Evolutionary conservation across 2,888 invertebrate genomes (phyloP).

Genomic region (Patella depressa): DNA sequence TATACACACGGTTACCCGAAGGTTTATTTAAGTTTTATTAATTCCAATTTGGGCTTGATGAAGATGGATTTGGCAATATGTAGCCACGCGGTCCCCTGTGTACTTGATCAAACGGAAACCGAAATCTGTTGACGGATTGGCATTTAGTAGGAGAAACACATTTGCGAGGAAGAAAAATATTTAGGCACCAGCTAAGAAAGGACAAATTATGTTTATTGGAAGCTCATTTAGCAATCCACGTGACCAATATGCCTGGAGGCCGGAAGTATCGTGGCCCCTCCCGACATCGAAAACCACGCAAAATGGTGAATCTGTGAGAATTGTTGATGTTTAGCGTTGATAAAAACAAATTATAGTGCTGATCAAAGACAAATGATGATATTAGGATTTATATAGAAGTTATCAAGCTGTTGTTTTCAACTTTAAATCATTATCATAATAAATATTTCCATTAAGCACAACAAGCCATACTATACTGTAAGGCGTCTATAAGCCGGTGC

Average conservation of each 20-base stretch:
- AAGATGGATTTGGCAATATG: too few species aligned
- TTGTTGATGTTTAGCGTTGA: not conserved
- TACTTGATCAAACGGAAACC: too few species aligned
- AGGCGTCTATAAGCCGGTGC: too few species aligned
- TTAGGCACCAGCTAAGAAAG: not conserved
- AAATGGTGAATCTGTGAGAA: conserved; percentile 9
- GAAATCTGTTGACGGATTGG: not conserved
- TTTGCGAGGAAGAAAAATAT: conserved; percentile 1
- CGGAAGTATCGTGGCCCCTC: conserved; percentile 1
- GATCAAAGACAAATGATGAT: not conserved
- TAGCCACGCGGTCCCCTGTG: too few species aligned
- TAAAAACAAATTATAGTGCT: not conserved
- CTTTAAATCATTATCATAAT: too few species aligned
- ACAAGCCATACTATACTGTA: too few species aligned
- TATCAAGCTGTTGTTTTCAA: too few species aligned
- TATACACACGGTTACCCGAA: too few species aligned
- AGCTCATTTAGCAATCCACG: not conserved
- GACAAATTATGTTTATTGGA: not conserved
- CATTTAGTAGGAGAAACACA: not conserved
- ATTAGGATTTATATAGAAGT: not conserved
- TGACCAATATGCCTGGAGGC: not conserved
- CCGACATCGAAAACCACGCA: not conserved
- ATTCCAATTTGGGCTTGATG: too few species aligned
- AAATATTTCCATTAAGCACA: too few species aligned
- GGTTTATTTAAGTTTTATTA: too few species aligned